These are phyloP conservation scores for Cataglyphis rosenhaueri DNA, from an alignment of 2,888 invertebrate species.

Conservation along the genomic window DNA sequence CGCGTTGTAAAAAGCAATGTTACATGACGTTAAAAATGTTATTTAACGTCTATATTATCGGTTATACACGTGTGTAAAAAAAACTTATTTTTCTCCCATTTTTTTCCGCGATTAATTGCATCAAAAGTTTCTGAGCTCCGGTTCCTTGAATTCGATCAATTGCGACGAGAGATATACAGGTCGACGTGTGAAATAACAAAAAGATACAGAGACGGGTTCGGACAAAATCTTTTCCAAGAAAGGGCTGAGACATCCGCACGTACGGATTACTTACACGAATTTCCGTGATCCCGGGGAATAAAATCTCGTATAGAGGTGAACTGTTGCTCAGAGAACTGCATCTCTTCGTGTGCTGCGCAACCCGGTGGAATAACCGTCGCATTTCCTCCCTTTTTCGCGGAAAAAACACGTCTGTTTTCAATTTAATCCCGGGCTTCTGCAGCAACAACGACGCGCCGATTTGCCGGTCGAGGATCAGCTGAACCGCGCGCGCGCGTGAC, in stretches of 20 bases:
- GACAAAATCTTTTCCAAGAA: slow-evolving; percentile 18
- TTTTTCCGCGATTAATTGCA: background rate
- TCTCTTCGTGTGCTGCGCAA: background rate
- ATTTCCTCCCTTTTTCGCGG: slow-evolving; percentile 10
- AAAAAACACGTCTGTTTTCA: slow-evolving; percentile 42
- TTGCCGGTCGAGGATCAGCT: slow-evolving; percentile 26
- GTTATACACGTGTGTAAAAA: background rate
- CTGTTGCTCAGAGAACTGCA: background rate
- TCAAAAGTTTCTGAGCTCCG: background rate
- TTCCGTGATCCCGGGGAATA: slow-evolving; percentile 23
- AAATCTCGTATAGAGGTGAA: slow-evolving; percentile 22
- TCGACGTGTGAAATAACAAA: background rate
- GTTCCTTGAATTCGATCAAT: background rate
- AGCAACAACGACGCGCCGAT: slow-evolving; percentile 7
- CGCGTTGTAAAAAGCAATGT: background rate
- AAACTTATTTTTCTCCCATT: background rate
- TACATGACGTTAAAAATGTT: background rate
- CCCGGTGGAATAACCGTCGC: slow-evolving; percentile 26
- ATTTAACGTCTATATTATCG: background rate
- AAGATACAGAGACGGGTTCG: background rate
- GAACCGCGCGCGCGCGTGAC: background rate
- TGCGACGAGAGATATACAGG: background rate
- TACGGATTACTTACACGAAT: slow-evolving; percentile 36
- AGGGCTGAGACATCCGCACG: background rate
- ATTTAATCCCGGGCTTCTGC: slow-evolving; percentile 47